Evolutionary conservation across 1,140 invertebrate genomes (phyloP), one percentile per base, ranked within the genome.

Genomic region (Drosophila trapezifrons): DNA sequence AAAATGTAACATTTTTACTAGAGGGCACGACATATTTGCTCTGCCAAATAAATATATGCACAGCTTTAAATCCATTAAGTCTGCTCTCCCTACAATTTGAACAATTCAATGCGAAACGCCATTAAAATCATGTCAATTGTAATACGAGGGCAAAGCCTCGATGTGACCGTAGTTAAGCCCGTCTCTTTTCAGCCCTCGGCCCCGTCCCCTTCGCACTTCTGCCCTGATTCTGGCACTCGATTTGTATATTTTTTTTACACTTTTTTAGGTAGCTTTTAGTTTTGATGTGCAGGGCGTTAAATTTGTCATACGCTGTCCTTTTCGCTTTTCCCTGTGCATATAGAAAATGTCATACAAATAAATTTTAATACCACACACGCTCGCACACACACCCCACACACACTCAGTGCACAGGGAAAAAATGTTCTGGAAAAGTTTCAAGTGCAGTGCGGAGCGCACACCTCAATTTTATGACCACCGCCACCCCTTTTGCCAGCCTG

Each of bases 51-150:
- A 60, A 60, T 60, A 40, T 42, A 37, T 59, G 60, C 27, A 32
- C 25, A 22, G 58, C 35, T 49, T 67, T 64, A 67, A 67, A 63
- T 67, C 65, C 59, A 66, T 69, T 52, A 52, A 69, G 18, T 43
- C 60, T 22, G 27, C 27, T 29, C 62, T 22, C 29, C 15, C 45
- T 29, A 29, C 29, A 69, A 35, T 52, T 60, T 66, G 62, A 69
- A 69, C 65, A 65, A 66, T 69, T 70, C 51, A 46, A 70, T 57
- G 43, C 27, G 37, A 75, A 83, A 83, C 52, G 37, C 60, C 65
- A 79, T 83, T 79, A 79, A 83, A 83, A 83, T 76, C 65, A 71
- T 83, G 80, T 83, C 65, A 83, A 83, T 67, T 76, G 80, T 79
- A 76, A 83, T 76, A 29, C 47, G 46, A 69, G 65, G 66, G 62